Base-by-base conservation (phyloP, 2,888 invertebrate species). In the Branchipolynoe longqiensis region DNA sequence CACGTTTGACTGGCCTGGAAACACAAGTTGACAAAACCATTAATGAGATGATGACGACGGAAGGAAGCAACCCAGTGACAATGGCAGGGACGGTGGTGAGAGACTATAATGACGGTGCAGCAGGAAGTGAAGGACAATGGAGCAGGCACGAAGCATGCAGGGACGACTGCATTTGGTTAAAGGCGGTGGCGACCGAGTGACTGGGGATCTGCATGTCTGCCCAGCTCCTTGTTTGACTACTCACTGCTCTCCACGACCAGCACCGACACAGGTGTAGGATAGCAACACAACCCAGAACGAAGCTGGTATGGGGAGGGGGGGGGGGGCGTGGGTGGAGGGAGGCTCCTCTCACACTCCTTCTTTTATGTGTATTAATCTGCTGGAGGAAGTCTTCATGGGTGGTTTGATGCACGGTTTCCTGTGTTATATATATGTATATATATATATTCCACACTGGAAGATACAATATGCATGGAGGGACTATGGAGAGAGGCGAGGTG, bases 11-110 rank as follows among this genome's bases (percentile, higher is more conserved):
- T 62, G 4, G 62, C 62, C 31, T 14, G 62, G 31, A n/a, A 31
- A 62, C 1, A 62, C 31, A 28, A 62, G 62, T 62, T 62, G 28
- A 25, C 62, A 62, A 62, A 62, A 62, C 62, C 62, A 31, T 62
- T 62, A 28, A 31, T 14, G 14, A 62, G 18, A 8, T 12, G 48
- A 48, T 18, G 48, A 48, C 48, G 48, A 18, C 18, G 8, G 8
- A 12, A 18, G 18, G 8, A 48, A 48, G 8, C 8, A 48, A 8
- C 8, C 8, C 18, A 48, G 18, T 48, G 48, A 48, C 18, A 48
- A 48, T 48, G 48, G 48, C 8, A 12, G 18, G 8, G 48, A 48
- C 48, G 48, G 18, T 18, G 18, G 8, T 12, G n/a, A n/a, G n/a
- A n/a, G n/a, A n/a, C n/a, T n/a, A n/a, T n/a, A n/a, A n/a, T n/a